phyloP scores from a whole-genome alignment of 2,888 invertebrate species.

The Coleophora flavipennella region DNA sequence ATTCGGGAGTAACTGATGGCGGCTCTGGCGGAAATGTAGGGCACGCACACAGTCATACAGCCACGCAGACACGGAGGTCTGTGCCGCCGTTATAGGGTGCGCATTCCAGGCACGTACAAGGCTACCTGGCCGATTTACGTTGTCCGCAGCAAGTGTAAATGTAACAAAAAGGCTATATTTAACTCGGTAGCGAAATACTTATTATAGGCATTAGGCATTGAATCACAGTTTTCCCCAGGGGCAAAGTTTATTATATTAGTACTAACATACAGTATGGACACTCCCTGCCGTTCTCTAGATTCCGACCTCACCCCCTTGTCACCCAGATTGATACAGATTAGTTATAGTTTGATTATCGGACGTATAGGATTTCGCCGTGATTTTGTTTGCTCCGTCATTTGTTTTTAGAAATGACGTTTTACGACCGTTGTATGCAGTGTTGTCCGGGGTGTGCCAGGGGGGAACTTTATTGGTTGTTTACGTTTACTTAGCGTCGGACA shows the following conservation, averaged over 20 bases:
- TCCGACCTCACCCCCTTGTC: too few species aligned
- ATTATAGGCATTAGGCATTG: slow-evolving; percentile 21
- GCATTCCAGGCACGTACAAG: not conserved
- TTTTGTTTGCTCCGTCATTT: too few species aligned
- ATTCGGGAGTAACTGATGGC: slow-evolving; percentile 24
- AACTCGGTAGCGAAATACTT: slow-evolving; percentile 30
- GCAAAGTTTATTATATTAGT: too few species aligned
- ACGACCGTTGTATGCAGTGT: too few species aligned
- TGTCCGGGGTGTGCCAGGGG: too few species aligned
- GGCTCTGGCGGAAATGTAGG: slow-evolving; percentile 43
- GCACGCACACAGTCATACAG: slow-evolving; percentile 39
- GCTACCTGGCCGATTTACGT: slow-evolving; percentile 36
- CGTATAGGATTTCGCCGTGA: too few species aligned
- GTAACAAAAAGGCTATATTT: slow-evolving; percentile 32
- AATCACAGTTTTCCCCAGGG: slow-evolving; percentile 28
- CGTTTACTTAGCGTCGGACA: slow-evolving; percentile 18
- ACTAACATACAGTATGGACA: too few species aligned
- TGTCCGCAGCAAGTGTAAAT: slow-evolving; percentile 22
- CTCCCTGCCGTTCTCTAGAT: too few species aligned
- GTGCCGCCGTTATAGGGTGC: too few species aligned
- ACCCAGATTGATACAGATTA: too few species aligned
- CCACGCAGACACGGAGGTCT: slow-evolving; percentile 20
- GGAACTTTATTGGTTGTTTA: slow-evolving; percentile 16
- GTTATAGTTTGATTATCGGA: too few species aligned
- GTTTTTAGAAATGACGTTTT: too few species aligned